phyloP scores from a whole-genome alignment of 2,113 vertebrate genomes.

The Amphiprion ocellaris region DNA sequence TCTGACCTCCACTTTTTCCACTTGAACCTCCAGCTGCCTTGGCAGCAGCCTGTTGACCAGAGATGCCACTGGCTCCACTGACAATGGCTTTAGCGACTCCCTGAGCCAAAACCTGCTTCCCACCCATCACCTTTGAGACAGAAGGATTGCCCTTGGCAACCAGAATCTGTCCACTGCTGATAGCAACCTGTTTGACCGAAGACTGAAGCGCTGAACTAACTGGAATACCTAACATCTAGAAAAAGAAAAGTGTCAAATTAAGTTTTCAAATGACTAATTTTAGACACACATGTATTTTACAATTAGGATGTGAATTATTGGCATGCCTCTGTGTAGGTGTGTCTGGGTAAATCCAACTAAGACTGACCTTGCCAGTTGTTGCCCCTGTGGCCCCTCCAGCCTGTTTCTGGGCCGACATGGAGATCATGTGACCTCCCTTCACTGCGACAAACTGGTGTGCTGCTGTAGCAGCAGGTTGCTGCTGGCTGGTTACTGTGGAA shows the following conservation, averaged over 20 bases:
- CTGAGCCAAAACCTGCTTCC: constrained; percentile 96
- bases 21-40: constrained; percentile 89
- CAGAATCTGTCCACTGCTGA: constrained; percentile 97
- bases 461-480: constrained; percentile 77
- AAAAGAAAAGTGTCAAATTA: constrained; percentile 21
- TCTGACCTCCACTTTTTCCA: constrained; percentile 92
- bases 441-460: constrained; percentile 95
- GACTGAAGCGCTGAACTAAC: constrained; percentile 92
- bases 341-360: not conserved
- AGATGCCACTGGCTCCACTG: constrained; percentile 89
- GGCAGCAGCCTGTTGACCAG: constrained; percentile 89
- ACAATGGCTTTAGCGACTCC: constrained; percentile 98
- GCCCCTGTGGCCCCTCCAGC: constrained; percentile 81
- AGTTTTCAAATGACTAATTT: not conserved
- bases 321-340: not conserved
- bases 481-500: constrained; percentile 86
- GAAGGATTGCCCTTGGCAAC: constrained; percentile 94
- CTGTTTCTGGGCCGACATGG: constrained; percentile 95
- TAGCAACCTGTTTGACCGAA: constrained; percentile 94
- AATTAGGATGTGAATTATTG: not conserved
- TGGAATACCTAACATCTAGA: constrained; percentile 93
- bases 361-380: constrained; percentile 88
- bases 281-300: too few relatives aligned
- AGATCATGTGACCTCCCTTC: constrained; percentile 96
- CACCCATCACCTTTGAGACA: constrained; percentile 91